Evolutionary conservation across 2,113 vertebrate species (phyloP), one percentile per base, ranked within the genome.

Genomic region (Lepidothrix coronata): DNA sequence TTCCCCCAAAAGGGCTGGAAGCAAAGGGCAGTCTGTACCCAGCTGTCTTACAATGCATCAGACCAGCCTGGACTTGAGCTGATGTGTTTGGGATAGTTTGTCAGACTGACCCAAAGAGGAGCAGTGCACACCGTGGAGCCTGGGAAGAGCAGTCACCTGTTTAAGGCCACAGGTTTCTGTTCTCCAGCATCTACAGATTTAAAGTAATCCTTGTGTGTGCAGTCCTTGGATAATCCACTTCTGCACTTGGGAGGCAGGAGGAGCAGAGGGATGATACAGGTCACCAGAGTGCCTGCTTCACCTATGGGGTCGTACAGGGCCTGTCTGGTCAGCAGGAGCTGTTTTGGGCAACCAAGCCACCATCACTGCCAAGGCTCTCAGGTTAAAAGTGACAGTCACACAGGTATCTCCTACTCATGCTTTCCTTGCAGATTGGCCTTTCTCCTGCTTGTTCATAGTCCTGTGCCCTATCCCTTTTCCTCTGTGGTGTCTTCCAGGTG

Each of bases 161-260:
- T 12, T 21, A 55, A 52, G 51, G 22, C 37, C 2, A 0, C 3
- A 24, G 14, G 1, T 22, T 48, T 35, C 68, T 57, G 8, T 19
- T 46, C 14, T 46, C 8, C 35, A 39, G 11, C 2, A 35, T 6
- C 23, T 62, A 5, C 25, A 8, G 41, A 52, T 65, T 83, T 37
- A 49, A 77, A 85, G 62, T 9, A 39, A n/a, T 54, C 28, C 24
- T 44, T 68, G 33, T 0, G 0, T 22, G 49, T 6, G 3, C 24
- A 71, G 46, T 28, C 31, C 57, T 44, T 41, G 31, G 37, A 21
- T 22, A 57, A 68, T 18, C 25, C 31, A 13, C 49, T 35, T 19
- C 33, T 80, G 35, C 33, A 2, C 31, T 15, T 11, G 43, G 35
- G 7, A 79, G 13, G 24, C n/a, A 48, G 41, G 48, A 67, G 51